Percentiles rank a stretch among this genome's conserved stretches.
These are phyloP conservation scores for Eulemur coronatus DNA, from an alignment of 2,797 vertebrate species.

Conservation along the genomic window DNA sequence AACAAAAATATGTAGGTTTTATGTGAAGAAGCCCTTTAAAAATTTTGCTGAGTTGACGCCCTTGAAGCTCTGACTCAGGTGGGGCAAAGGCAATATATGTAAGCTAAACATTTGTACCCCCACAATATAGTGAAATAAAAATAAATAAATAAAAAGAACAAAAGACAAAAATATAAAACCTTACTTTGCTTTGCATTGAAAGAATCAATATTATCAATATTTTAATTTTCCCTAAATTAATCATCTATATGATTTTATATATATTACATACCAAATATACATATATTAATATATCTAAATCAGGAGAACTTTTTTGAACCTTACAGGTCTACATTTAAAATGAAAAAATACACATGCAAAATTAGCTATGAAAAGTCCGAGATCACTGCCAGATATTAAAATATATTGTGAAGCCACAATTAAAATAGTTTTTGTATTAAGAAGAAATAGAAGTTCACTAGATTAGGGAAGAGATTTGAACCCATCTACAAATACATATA, in stretches of 20 bases:
- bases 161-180: neutral
- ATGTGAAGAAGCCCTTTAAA: neutral
- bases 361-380: neutral
- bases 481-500: neutral
- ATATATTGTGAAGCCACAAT: neutral
- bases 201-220: neutral
- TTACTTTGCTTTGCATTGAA: neutral
- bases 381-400: neutral
- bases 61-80: too few species aligned
- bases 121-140: too few species aligned
- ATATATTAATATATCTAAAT: neutral
- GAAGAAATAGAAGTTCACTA: slow-evolving; percentile 3
- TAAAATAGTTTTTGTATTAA: neutral
- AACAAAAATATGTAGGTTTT: neutral
- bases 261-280: neutral
- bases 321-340: neutral
- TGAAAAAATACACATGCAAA: neutral
- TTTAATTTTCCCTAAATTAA: slow-evolving; percentile 13
- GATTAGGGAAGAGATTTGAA: neutral
- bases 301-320: neutral
- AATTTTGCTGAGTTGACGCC: neutral
- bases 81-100: too few species aligned
- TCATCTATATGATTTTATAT: neutral
- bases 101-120: too few species aligned
- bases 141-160: neutral